Base-by-base conservation (phyloP, 2,797 vertebrate genomes). In the Etheostoma perlongum region DNA sequence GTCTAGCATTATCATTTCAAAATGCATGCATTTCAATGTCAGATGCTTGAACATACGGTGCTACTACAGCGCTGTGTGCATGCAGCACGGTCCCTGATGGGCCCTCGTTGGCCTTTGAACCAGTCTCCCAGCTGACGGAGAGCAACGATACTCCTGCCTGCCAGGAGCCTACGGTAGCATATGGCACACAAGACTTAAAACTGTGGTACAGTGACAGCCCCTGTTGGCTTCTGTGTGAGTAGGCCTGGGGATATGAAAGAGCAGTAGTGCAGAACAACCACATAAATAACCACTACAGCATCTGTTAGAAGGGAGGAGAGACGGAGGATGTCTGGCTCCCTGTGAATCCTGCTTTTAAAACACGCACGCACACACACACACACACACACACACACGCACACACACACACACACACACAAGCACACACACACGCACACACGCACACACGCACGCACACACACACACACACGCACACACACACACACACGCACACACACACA, bases 221-320 rank as follows among this genome's bases (percentile, higher is more conserved):
- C 83, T 74, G 72, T 82, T 85, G 84, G 83, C 73, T 79, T 69
- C 61, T 64, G 72, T 72, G 69, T 72, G 54, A 59, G 58, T 62
- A 12, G 60, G 86, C 88, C 86, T 67, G 67, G 72, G 89, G 90
- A 89, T 82, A 85, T 70, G 77, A 74, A 76, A 58, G 85, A 80
- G 88, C 84, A 85, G 76, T 55, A 84, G 88, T 78, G 89, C 86
- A 79, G 74, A 91, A 90, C 85, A 79, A 74, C 73, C 85, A 90
- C 85, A 92, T 92, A 92, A 92, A 93, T 93, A 94, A 93, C 76
- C 62, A 84, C 84, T 63, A 74, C 74, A 74, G 88, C 88, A 91
- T 92, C 78, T 93, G 85, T 85, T 86, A 47, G 82, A 70, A 60
- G 55, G 60, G 57, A 82, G 69, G 64, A 83, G 60, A 73, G 79